Percentiles rank a stretch among this genome's conserved stretches.
These are phyloP conservation scores for Dromaius novaehollandiae DNA, from an alignment of 2,113 vertebrate species.

Conservation along the genomic window DNA sequence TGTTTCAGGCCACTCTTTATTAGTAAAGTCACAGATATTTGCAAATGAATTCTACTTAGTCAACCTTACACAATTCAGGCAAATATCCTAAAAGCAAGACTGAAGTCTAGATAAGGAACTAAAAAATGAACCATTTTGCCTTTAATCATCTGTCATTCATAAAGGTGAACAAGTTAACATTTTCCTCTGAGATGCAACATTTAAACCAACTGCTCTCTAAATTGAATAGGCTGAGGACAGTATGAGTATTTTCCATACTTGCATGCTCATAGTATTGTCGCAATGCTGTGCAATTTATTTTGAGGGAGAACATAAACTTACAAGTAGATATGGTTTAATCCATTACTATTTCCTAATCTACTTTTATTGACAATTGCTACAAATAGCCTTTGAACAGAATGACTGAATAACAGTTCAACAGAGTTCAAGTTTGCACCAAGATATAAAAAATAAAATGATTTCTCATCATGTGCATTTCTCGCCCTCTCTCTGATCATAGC, in stretches of 20 bases:
- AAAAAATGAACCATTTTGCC: neutral
- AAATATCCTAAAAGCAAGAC: neutral
- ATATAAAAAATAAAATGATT: neutral
- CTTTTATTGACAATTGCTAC: neutral
- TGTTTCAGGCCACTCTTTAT: neutral
- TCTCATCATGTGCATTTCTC: neutral
- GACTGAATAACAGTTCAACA: neutral
- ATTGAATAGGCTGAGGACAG: neutral
- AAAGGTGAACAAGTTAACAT: neutral
- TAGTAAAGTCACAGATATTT: neutral
- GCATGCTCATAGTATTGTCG: neutral
- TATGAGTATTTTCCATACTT: neutral
- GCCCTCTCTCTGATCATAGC: neutral
- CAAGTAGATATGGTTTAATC: neutral
- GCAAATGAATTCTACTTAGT: neutral
- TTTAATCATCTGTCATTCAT: neutral
- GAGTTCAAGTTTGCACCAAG: neutral
- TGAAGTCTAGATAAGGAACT: neutral
- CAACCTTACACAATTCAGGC: neutral
- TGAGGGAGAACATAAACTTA: neutral
- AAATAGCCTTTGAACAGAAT: neutral
- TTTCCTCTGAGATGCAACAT: neutral
- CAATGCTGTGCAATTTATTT: neutral
- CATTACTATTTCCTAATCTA: neutral
- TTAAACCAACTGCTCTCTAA: neutral